Evolutionary conservation across 2,888 invertebrate species (phyloP).

Genomic region (Apotomis turbidana): DNA sequence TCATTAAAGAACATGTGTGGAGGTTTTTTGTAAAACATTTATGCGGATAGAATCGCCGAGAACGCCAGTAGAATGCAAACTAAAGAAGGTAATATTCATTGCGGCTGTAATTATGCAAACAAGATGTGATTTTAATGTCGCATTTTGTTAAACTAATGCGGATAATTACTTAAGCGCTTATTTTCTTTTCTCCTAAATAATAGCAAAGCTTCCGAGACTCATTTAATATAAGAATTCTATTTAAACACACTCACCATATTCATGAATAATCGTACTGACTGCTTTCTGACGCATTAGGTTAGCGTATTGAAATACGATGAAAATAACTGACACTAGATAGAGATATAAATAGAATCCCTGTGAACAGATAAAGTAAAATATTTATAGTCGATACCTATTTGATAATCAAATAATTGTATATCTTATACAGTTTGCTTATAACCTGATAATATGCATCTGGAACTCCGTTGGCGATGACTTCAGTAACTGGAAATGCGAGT

Average conservation of each 20-base stretch:
- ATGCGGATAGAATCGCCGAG: slow-evolving; percentile 66
- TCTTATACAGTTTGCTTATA: slow-evolving; percentile 39
- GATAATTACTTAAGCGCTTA: slow-evolving; percentile 66
- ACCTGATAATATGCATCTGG: slow-evolving; percentile 90
- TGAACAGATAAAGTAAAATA: slow-evolving; percentile 44
- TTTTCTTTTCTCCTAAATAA: slow-evolving; percentile 30
- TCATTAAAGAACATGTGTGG: slow-evolving; percentile 56
- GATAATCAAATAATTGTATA: too few species aligned
- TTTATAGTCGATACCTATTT: too few species aligned
- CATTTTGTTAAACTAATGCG: slow-evolving; percentile 80
- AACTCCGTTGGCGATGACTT: slow-evolving; percentile 91
- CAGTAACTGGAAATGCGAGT: slow-evolving; percentile 93
- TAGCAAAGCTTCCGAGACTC: slow-evolving; percentile 5
- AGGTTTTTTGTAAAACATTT: slow-evolving; percentile 64
- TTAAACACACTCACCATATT: slow-evolving; percentile 67
- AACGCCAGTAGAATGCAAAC: slow-evolving; percentile 74
- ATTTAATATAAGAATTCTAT: slow-evolving; percentile 32
- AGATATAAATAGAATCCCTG: slow-evolving; percentile 94
- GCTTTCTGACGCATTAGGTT: slow-evolving; percentile 86
- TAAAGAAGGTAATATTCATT: slow-evolving; percentile 76
- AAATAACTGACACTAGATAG: slow-evolving; percentile 89
- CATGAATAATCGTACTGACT: slow-evolving; percentile 84
- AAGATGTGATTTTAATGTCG: slow-evolving; percentile 83
- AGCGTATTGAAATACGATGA: slow-evolving; percentile 89
- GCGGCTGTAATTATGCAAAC: slow-evolving; percentile 78